Conservation (phyloP, 2,113 vertebrate genomes). For the Pogonocichla stellata region DNA sequence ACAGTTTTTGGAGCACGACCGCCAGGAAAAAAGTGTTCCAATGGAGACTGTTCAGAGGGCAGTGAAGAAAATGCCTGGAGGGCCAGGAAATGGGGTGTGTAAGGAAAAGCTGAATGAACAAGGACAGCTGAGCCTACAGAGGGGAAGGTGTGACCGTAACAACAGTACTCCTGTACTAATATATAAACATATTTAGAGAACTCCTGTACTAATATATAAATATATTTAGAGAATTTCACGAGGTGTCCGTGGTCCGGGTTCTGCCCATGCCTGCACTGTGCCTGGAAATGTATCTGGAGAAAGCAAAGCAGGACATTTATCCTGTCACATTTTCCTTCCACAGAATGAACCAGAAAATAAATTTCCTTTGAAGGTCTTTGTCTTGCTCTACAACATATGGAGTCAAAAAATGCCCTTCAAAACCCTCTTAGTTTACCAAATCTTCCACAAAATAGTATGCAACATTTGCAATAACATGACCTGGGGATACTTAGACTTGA, state of each 20-base stretch:
- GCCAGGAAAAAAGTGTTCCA: background rate
- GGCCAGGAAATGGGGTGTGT: background rate
- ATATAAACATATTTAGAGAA: background rate
- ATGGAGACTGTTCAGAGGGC: background rate
- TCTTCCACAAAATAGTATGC: background rate
- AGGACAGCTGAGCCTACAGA: background rate
- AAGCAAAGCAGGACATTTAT: background rate
- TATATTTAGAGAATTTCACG: background rate
- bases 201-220: background rate
- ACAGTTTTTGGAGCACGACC: background rate
- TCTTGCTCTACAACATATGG: background rate
- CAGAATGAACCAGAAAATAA: background rate
- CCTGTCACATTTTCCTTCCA: background rate
- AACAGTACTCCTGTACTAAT: background rate
- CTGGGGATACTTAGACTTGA: conserved; percentile 21
- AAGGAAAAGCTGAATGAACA: background rate
- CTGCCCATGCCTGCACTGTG: background rate
- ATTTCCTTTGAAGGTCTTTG: background rate
- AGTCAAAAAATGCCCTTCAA: background rate
- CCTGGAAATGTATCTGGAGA: background rate
- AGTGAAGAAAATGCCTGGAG: background rate
- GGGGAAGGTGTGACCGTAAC: background rate
- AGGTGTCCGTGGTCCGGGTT: background rate
- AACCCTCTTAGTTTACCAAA: background rate
- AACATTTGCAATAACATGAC: conserved; percentile 32